Evolutionary conservation across 2,888 invertebrate species (phyloP).

Genomic region (Antitype chi): DNA sequence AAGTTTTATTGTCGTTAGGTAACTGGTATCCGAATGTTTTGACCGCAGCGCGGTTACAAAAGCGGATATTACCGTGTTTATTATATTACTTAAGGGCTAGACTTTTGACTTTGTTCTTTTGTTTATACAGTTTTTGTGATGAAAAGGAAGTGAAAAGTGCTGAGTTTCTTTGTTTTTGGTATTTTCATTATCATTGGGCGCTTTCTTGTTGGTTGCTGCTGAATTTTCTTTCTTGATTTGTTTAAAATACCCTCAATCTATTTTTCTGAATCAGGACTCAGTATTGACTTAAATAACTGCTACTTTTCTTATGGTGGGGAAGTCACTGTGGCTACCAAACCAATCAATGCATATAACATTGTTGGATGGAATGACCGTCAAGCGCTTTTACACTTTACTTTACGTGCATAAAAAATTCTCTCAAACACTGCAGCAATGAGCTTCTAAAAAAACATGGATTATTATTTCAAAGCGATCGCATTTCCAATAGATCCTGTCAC

Average conservation of each 20-base stretch:
- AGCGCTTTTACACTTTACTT: not conserved
- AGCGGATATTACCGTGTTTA: constrained; percentile 67
- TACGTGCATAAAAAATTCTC: not conserved
- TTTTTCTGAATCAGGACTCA: not conserved
- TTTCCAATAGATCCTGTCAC: not conserved
- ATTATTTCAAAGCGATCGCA: not conserved
- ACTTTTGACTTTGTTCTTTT: constrained; percentile 1
- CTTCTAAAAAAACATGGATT: not conserved
- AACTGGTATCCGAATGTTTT: constrained; percentile 67
- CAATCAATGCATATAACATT: not conserved
- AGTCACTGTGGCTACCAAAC: not conserved
- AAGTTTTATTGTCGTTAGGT: constrained; percentile 63
- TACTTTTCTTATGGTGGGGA: not conserved
- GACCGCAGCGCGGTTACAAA: constrained; percentile 57
- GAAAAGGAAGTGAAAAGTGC: not conserved
- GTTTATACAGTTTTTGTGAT: not conserved
- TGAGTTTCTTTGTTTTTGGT: not conserved
- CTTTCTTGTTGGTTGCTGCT: not conserved
- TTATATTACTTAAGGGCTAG: constrained; percentile 63
- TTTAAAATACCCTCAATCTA: no score
- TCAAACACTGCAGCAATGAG: not conserved
- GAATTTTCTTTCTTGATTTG: not conserved
- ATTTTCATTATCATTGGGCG: not conserved
- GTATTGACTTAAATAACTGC: not conserved
- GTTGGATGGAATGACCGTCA: not conserved